These are phyloP conservation scores for Syngnathoides biaculeatus DNA, from an alignment of 2,113 vertebrate genomes.

Conservation along the genomic window DNA sequence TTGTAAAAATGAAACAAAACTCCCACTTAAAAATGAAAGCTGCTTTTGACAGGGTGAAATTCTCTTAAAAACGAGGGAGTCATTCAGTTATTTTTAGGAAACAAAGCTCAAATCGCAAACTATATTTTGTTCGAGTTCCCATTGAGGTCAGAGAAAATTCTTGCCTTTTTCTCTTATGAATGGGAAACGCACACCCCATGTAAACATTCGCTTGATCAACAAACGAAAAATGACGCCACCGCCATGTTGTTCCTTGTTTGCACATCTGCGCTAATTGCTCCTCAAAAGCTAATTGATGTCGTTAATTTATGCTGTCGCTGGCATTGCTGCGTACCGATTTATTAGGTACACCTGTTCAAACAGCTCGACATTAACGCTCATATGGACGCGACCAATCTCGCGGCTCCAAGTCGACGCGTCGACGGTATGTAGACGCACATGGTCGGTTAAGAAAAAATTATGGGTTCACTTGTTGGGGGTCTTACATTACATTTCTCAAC, in stretches of 20 bases:
- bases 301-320: slow-evolving; percentile 20
- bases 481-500: too few relatives aligned
- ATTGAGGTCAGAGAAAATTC: not conserved
- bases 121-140: not conserved
- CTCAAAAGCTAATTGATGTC: slow-evolving; percentile 35
- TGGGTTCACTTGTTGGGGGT: too few relatives aligned
- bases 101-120: not conserved
- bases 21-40: not conserved
- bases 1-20: too few relatives aligned
- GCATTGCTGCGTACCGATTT: not conserved
- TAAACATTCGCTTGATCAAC: not conserved
- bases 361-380: not conserved
- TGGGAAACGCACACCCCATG: slow-evolving; percentile 1
- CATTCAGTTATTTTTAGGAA: not conserved
- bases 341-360: slow-evolving; percentile 9
- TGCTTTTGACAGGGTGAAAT: not conserved
- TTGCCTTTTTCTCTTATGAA: not conserved
- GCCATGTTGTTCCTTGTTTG: slow-evolving; percentile 19
- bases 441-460: too few relatives aligned
- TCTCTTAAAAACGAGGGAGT: too few relatives aligned
- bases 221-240: not conserved
- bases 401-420: too few relatives aligned
- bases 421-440: too few relatives aligned
- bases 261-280: slow-evolving; percentile 45
- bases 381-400: too few relatives aligned